A percentile compares a stretch with the other conserved stretches of the same genome.
These are phyloP conservation scores for Drosophila subsilvestris DNA, from an alignment of 2,888 invertebrate species.

Conservation along the genomic window DNA sequence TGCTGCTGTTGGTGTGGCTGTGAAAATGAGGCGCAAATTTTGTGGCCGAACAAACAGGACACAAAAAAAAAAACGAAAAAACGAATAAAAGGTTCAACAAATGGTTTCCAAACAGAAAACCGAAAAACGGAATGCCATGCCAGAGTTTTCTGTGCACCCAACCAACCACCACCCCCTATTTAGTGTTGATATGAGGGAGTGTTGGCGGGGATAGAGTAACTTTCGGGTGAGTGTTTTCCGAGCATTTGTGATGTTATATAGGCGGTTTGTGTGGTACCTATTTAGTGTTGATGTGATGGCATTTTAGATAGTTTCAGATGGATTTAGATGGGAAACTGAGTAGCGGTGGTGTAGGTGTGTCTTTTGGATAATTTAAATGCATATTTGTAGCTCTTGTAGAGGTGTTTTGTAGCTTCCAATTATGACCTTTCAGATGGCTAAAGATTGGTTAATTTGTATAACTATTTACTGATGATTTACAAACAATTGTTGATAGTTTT, in stretches of 20 bases:
- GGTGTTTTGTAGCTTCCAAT: background rate
- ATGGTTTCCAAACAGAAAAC: slow-evolving; percentile 67
- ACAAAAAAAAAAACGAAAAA: slow-evolving; percentile 20
- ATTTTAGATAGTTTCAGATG: background rate
- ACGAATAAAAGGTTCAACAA: slow-evolving; percentile 76
- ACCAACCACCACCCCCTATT: slow-evolving; percentile 61
- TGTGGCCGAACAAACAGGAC: slow-evolving; percentile 68
- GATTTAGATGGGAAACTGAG: slow-evolving; percentile 18
- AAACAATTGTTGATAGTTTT: no score
- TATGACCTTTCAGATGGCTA: no score
- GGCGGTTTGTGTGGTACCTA: background rate
- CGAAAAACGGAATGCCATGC: slow-evolving; percentile 26
- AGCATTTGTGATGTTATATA: background rate
- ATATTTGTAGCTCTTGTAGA: background rate
- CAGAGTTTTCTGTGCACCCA: slow-evolving; percentile 14
- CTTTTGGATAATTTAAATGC: background rate
- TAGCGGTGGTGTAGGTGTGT: slow-evolving; percentile 4
- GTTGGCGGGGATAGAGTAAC: background rate
- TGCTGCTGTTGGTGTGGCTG: slow-evolving; percentile 22
- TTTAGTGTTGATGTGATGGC: background rate
- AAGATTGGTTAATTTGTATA: fast-evolving
- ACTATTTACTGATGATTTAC: no score
- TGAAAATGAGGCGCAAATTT: slow-evolving; percentile 81
- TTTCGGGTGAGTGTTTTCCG: background rate
- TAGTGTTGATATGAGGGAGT: slow-evolving; percentile 75